These are phyloP conservation scores for Gallinago paraguaiae DNA, from an alignment of 2,113 vertebrate species.

Conservation along the genomic window DNA sequence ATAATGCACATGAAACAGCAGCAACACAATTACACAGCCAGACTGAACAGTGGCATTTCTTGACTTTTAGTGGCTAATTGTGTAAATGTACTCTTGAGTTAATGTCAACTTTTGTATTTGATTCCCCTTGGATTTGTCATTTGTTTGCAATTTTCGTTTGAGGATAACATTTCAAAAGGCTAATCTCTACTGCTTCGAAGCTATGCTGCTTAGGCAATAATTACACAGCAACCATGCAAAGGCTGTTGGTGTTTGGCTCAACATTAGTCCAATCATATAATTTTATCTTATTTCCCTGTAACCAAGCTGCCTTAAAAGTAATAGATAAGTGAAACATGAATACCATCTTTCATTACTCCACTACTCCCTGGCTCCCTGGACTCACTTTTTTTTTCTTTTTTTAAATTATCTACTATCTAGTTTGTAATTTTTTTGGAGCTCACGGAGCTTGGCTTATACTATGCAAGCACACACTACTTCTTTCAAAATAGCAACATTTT, in stretches of 20 bases:
- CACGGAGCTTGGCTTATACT: background rate
- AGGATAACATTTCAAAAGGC: slow-evolving; percentile 3
- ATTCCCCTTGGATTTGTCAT: background rate
- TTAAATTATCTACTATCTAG: background rate
- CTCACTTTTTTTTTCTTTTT: background rate
- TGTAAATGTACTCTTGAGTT: background rate
- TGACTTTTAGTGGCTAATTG: background rate
- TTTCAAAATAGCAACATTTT: background rate
- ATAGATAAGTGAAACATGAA: background rate
- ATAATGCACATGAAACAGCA: background rate
- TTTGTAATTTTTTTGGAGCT: background rate
- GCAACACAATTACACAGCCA: background rate
- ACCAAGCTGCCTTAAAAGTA: background rate
- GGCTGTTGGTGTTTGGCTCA: background rate
- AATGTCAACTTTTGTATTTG: background rate
- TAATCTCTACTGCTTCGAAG: background rate
- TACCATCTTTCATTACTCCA: background rate
- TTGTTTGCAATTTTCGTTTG: background rate
- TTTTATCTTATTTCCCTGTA: background rate
- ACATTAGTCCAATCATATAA: background rate
- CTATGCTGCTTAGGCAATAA: background rate
- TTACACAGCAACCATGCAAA: background rate
- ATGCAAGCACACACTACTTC: background rate
- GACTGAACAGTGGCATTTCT: background rate
- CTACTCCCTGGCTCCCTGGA: background rate